Evolutionary conservation across 2,797 vertebrate species (phyloP), one percentile per base, ranked within the genome.

Genomic region (Typhlichthys subterraneus): DNA sequence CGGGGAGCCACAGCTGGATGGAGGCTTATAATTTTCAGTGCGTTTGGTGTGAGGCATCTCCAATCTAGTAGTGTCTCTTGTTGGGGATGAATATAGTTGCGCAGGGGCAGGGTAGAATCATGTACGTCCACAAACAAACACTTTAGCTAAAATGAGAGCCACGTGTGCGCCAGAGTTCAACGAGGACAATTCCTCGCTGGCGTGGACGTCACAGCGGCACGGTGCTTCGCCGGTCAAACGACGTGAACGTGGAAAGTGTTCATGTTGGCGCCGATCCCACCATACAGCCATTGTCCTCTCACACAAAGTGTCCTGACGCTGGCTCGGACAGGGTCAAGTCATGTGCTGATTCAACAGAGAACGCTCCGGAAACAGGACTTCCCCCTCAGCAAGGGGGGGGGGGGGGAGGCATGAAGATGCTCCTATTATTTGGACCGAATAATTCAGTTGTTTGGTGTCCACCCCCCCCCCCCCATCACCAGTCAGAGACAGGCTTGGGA

Each of bases 101-200:
- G 77, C 73, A 76, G 76, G 46, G 47, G 76, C 61, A 79, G 75
- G 59, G 76, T 72, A 73, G 78, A 79, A 83, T 88, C 81, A 84
- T 68, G 72, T 46, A 74, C 48, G 54, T 88, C 87, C 88, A 77
- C 87, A 85, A 91, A 86, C 3, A 87, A 76, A 89, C 75, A 85
- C 78, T 62, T 82, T 74, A 53, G 61, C 38, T 58, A 49, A 12
- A 45, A 46, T 66, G 69, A 67, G 49, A 59, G 14, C 59, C 62
- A 52, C 62, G 71, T 58, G 53, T 33, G 51, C 29, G 4, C 56
- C 14, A 29, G 51, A 73, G 85, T 68, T 90, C 73, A 77, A 49
- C 1, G 79, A 76, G 82, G 82, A 68, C 70, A 81, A 45, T 52
- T 54, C 56, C 50, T n/a, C 6, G 0, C 10, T 1, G 70, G 15